Base-by-base conservation (phyloP, 1,140 invertebrate genomes). In the Holotrichia oblita region DNA sequence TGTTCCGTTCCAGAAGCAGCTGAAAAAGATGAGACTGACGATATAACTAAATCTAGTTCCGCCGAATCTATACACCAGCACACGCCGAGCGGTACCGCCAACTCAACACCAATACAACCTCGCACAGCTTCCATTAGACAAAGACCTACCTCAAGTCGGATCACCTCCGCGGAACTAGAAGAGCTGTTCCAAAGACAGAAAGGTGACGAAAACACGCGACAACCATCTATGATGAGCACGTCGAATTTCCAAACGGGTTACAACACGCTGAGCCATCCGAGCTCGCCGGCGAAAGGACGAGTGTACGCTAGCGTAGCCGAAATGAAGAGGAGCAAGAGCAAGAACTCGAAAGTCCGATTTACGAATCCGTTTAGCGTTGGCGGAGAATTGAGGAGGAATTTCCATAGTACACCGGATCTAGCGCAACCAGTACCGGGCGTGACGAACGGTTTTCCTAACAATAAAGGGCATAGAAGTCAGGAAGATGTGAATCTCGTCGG, bases 231-330 rank as follows among this genome's bases (percentile, higher is more conserved):
- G 89, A 92, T 93, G 91, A 93, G 90, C 80, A 92, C 90, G 48
- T 93, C 93, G 40, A 91, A 93, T 78, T 94, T 94, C 89, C 92
- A 93, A 84, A 90, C 90, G 81, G 91, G 90, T 78, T 88, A 87
- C 3, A 89, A 89, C 80, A 80, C 80, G 4, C 20, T 74, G 8
- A 83, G 74, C 77, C 79, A 79, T 76, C 79, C 81, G 3, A 44
- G 74, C 40, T 93, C 93, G 10, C 92, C 92, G 73, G 90, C 91
- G 61, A 91, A 92, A 83, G 91, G 90, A 34, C 89, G 93, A 82
- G 96, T 98, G 27, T 98, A 98, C 87, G 94, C 95, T 61, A 98
- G 96, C 86, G 96, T 98, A 73, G 95, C 96, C 0, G 96, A 98
- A 87, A 98, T 98, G 96, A 98, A 98, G 88, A 91, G 95, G 41